Conservation (phyloP, 2,888 invertebrate species). For the Drosophila pseudotakahashii region DNA sequence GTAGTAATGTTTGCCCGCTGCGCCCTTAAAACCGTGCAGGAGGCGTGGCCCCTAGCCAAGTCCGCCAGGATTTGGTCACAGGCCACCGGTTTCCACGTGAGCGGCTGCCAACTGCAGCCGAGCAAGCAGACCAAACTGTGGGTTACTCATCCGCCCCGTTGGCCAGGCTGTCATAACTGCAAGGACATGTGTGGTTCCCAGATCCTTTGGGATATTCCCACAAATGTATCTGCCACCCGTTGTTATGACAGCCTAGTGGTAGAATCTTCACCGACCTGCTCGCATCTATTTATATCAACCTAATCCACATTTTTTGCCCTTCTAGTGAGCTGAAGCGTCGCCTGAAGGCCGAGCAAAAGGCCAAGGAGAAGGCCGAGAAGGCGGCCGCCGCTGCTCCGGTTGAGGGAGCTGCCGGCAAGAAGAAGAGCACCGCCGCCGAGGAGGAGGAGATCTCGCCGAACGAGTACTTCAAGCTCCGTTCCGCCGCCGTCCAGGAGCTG, state of each 20-base stretch:
- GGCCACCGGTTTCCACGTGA: slow-evolving; percentile 47
- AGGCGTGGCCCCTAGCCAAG: slow-evolving; percentile 9
- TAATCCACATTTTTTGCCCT: slow-evolving; percentile 58
- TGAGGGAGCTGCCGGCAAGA: slow-evolving; percentile 81
- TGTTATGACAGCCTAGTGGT: slow-evolving; percentile 3
- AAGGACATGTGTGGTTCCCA: not conserved
- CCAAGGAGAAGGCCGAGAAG: slow-evolving; percentile 94
- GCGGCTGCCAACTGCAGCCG: slow-evolving; percentile 53
- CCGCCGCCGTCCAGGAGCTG: slow-evolving; percentile 91
- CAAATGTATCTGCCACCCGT: no score
- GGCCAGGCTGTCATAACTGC: slow-evolving; percentile 7
- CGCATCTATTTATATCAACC: not conserved
- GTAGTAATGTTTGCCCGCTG: slow-evolving; percentile 37
- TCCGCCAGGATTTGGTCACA: slow-evolving; percentile 7
- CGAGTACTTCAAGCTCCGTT: slow-evolving; percentile 96
- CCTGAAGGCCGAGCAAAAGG: slow-evolving; percentile 95
- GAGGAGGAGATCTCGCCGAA: slow-evolving; percentile 96
- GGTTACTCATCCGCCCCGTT: slow-evolving; percentile 30
- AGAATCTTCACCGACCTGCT: not conserved
- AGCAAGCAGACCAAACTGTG: slow-evolving; percentile 82
- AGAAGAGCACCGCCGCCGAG: slow-evolving; percentile 73
- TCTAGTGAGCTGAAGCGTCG: slow-evolving; percentile 96
- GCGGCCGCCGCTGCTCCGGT: slow-evolving; percentile 83
- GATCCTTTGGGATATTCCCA: no score
- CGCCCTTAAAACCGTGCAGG: slow-evolving; percentile 32